phyloP scores from a whole-genome alignment of 2,888 invertebrate genomes.

The Syrista parreyssii region DNA sequence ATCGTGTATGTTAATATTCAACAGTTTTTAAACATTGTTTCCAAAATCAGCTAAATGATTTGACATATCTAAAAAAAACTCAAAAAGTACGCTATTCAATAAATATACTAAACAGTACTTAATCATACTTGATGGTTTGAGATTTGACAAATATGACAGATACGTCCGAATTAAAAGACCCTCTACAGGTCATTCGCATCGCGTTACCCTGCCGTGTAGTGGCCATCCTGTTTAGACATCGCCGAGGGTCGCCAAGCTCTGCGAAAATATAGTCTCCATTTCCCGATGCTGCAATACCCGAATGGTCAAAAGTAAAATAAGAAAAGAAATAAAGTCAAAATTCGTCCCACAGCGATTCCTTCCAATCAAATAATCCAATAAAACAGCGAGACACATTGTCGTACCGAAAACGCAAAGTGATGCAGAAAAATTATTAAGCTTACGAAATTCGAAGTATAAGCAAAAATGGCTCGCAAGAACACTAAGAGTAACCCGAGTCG shows the following conservation, averaged over 20 bases:
- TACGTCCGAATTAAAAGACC: not conserved
- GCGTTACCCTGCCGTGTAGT: not conserved
- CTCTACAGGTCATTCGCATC: not conserved
- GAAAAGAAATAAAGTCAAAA: not conserved
- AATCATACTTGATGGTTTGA: not conserved
- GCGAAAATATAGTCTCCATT: not conserved
- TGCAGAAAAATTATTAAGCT: not conserved
- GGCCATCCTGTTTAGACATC: not conserved
- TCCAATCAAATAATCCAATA: not conserved
- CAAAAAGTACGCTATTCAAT: not conserved
- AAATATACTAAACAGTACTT: not conserved
- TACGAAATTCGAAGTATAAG: not conserved
- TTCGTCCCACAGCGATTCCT: not conserved
- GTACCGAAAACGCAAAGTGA: not conserved
- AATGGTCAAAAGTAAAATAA: not conserved
- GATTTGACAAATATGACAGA: not conserved
- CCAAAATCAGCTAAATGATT: not conserved
- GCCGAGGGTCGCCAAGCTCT: not conserved
- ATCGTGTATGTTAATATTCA: not conserved
- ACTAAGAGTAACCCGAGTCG: conserved; percentile 17
- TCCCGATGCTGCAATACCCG: not conserved
- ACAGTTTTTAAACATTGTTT: not conserved
- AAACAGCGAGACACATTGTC: not conserved
- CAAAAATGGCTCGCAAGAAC: not conserved
- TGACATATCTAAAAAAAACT: not conserved